Conservation (phyloP, 2,888 invertebrate species). For the Brachylomia viminalis region DNA sequence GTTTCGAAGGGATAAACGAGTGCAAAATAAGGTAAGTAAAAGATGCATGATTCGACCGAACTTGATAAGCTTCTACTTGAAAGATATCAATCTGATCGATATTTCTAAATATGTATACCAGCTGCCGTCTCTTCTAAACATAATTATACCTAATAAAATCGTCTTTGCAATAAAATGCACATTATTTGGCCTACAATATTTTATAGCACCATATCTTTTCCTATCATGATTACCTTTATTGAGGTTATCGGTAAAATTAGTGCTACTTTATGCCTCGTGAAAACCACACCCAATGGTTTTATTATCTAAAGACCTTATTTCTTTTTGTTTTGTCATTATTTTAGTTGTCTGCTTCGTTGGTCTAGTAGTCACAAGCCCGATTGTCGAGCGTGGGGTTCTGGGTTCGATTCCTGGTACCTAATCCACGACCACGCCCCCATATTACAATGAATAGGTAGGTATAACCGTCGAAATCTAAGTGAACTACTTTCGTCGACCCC, state of each 20-base stretch:
- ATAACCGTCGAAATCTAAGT: not conserved
- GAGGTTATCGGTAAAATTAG: slow-evolving; percentile 36
- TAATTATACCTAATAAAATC: too few relatives aligned
- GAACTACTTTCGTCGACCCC: not conserved
- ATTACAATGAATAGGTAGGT: not conserved
- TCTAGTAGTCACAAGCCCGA: too few relatives aligned
- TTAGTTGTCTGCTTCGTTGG: not conserved
- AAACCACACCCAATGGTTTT: slow-evolving; percentile 31
- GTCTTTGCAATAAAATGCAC: slow-evolving; percentile 33
- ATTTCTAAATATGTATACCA: not conserved
- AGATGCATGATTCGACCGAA: slow-evolving; percentile 11
- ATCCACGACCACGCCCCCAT: not conserved
- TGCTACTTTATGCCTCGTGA: slow-evolving; percentile 13
- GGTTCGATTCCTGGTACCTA: slow-evolving; percentile 5
- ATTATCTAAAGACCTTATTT: slow-evolving; percentile 11
- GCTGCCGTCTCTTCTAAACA: not conserved
- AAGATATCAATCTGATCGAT: not conserved
- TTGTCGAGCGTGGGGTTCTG: too few relatives aligned
- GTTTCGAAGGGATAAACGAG: not conserved
- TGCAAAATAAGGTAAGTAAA: slow-evolving; percentile 40
- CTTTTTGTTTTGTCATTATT: not conserved
- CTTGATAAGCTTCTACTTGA: not conserved
- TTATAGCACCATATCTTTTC: slow-evolving; percentile 30
- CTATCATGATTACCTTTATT: slow-evolving; percentile 41
- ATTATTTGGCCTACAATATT: slow-evolving; percentile 8